Conservation (phyloP, 2,888 invertebrate genomes). For the Nomada hirtipes region DNA sequence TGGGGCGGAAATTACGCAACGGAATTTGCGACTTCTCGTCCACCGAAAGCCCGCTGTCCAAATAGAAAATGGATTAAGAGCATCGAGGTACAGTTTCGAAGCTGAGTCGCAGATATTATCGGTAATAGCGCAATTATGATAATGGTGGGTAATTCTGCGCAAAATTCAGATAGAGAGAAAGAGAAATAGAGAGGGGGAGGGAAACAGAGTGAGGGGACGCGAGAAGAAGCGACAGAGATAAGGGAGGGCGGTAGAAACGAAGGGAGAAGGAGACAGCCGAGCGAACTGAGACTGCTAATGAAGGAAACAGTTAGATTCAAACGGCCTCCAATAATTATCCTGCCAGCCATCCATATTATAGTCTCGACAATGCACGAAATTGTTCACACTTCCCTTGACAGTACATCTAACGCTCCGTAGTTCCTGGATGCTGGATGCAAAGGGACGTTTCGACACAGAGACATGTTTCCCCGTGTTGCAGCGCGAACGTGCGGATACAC, state of each 20-base stretch:
- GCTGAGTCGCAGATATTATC: slow-evolving; percentile 83
- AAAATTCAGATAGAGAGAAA: slow-evolving; percentile 77
- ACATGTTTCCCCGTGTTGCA: slow-evolving; percentile 4
- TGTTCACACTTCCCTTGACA: slow-evolving; percentile 84
- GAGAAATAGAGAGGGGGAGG: slow-evolving; percentile 47
- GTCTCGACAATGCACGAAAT: slow-evolving; percentile 83
- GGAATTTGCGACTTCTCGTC: slow-evolving; percentile 75
- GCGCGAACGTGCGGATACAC: too few relatives aligned
- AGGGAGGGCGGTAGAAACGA: slow-evolving; percentile 56
- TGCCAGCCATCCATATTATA: slow-evolving; percentile 81
- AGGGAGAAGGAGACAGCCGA: slow-evolving; percentile 62
- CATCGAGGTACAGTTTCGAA: slow-evolving; percentile 77
- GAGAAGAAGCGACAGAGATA: slow-evolving; percentile 23
- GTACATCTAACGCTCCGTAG: slow-evolving; percentile 77
- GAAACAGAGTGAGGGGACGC: slow-evolving; percentile 44
- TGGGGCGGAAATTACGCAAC: slow-evolving; percentile 75
- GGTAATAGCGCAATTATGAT: slow-evolving; percentile 84
- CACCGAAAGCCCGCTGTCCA: slow-evolving; percentile 79
- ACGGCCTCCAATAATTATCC: slow-evolving; percentile 84
- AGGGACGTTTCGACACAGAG: slow-evolving; percentile 58
- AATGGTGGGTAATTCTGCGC: slow-evolving; percentile 84
- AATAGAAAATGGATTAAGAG: slow-evolving; percentile 83
- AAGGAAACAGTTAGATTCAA: slow-evolving; percentile 85
- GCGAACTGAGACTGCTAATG: slow-evolving; percentile 84
- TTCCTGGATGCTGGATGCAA: slow-evolving; percentile 68